Conservation (phyloP, 2,888 invertebrate species). For the Zygogramma bicolorata region DNA sequence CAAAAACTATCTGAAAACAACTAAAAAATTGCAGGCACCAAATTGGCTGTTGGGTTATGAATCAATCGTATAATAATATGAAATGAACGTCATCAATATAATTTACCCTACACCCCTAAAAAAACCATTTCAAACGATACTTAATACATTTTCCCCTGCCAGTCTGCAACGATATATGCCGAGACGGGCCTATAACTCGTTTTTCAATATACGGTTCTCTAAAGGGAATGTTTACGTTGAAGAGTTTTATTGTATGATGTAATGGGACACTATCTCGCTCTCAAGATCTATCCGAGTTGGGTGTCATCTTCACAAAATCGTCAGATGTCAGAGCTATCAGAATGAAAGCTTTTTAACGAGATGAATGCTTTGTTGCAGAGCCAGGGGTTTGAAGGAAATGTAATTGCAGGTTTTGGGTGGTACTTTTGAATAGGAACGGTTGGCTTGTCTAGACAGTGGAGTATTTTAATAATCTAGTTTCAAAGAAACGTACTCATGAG, state of each 20-base stretch:
- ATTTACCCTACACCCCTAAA: not conserved
- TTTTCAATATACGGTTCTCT: not conserved
- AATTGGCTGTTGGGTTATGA: no score
- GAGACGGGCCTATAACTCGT: constrained; percentile 1
- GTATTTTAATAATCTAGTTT: not conserved
- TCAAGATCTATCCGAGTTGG: not conserved
- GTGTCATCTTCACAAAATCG: constrained; percentile 14
- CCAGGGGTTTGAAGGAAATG: constrained; percentile 9
- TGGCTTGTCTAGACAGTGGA: not conserved
- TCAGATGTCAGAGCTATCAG: not conserved
- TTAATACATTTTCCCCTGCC: not conserved
- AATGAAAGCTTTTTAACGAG: constrained; percentile 19
- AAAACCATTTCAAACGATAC: not conserved
- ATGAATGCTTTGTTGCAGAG: not conserved
- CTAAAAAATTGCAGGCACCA: no score
- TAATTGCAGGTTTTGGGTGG: constrained; percentile 13
- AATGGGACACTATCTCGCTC: constrained; percentile 15
- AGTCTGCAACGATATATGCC: not conserved
- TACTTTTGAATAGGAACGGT: not conserved
- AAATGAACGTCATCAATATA: not conserved
- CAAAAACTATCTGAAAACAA: no score
- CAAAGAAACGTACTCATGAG: no score
- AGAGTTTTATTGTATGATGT: constrained; percentile 9
- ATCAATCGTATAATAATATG: no score
- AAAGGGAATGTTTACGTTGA: constrained; percentile 8